Percentiles rank a stretch among this genome's conserved stretches.
Evolutionary conservation across 2,113 vertebrate species (phyloP).

Genomic region (Felis chaus): DNA sequence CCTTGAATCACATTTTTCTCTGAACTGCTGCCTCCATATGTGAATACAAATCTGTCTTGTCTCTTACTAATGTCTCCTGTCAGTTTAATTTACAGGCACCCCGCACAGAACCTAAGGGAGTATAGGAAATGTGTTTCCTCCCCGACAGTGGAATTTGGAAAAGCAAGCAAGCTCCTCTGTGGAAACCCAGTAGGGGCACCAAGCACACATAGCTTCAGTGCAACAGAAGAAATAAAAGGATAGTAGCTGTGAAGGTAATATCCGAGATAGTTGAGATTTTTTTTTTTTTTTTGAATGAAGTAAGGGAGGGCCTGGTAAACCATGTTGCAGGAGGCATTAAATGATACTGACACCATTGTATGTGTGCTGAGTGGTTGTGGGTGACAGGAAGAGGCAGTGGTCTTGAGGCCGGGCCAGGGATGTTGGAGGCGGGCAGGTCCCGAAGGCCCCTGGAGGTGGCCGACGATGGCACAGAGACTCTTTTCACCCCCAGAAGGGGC

Average conservation of each 20-base stretch:
- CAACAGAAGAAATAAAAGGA: neutral
- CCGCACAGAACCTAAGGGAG: rapidly evolving
- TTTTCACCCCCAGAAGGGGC: neutral
- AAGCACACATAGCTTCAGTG: neutral
- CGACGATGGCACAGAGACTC: rapidly evolving
- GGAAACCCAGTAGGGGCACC: neutral
- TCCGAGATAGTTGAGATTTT: no score
- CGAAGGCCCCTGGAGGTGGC: neutral
- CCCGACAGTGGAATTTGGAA: neutral
- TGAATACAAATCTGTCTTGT: neutral
- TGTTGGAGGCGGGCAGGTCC: neutral
- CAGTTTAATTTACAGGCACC: neutral
- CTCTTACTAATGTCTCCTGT: neutral
- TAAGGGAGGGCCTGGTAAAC: neutral
- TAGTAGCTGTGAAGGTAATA: neutral
- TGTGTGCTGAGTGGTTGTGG: neutral
- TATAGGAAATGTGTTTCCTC: neutral
- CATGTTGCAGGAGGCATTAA: neutral
- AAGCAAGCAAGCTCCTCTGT: no score
- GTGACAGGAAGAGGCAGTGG: neutral
- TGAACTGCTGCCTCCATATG: neutral
- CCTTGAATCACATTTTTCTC: neutral
- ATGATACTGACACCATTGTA: neutral
- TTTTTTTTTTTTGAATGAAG: neutral
- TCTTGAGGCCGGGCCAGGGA: neutral